Evolutionary conservation across 2,113 vertebrate genomes (phyloP).

Genomic region (Chamaea fasciata): DNA sequence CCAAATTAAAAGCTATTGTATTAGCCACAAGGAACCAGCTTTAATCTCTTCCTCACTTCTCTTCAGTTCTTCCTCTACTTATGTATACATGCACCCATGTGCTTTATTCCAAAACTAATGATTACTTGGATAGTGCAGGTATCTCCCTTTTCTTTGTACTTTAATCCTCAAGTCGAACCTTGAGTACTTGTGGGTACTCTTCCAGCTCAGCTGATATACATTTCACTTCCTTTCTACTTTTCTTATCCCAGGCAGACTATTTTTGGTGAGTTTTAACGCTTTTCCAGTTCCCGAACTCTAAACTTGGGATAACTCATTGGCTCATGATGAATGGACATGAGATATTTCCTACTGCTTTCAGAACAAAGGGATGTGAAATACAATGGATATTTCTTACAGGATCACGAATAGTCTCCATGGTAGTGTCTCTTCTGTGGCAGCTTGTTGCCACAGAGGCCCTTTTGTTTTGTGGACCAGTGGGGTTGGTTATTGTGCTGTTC

Average conservation of each 20-base stretch:
- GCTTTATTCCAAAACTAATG: background rate
- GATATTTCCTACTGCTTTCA: constrained; percentile 51
- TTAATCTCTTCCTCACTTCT: background rate
- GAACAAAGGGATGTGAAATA: constrained; percentile 53
- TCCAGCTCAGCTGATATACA: background rate
- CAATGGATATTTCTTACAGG: constrained; percentile 52
- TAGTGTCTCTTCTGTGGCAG: constrained; percentile 50
- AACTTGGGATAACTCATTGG: background rate
- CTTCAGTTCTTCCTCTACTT: background rate
- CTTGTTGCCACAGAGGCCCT: constrained; percentile 56
- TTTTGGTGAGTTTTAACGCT: background rate
- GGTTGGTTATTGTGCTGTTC: constrained; percentile 51
- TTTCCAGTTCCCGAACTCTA: background rate
- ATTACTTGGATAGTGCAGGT: background rate
- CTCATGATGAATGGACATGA: constrained; percentile 24
- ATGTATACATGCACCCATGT: rapidly evolving
- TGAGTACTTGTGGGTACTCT: background rate
- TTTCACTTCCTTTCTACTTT: background rate
- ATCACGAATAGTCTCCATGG: constrained; percentile 63
- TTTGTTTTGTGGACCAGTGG: constrained; percentile 59
- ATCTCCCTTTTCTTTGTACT: background rate
- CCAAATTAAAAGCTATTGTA: background rate
- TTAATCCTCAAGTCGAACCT: background rate
- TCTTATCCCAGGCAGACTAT: background rate
- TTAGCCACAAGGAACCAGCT: background rate